phyloP scores from a whole-genome alignment of 1,140 invertebrate species.

The Habropoda laboriosa region DNA sequence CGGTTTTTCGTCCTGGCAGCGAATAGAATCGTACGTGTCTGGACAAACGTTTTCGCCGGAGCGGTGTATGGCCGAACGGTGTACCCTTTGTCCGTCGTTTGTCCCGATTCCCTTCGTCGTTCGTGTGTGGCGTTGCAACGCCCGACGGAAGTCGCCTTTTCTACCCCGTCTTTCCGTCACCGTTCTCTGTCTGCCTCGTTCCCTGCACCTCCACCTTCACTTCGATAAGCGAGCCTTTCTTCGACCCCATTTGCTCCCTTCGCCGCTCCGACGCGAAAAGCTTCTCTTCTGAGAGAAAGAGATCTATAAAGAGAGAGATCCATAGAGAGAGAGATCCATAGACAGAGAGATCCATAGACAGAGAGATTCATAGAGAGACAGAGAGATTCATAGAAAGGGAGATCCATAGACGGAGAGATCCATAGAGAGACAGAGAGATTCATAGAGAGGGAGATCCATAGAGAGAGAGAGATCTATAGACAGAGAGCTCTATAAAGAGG shows the following conservation, averaged over 20 bases:
- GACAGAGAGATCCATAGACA: no score
- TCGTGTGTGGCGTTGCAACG: neutral
- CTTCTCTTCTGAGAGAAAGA: no score
- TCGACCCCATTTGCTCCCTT: slow-evolving; percentile 5
- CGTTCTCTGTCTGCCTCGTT: neutral
- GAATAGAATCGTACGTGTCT: slow-evolving; percentile 51
- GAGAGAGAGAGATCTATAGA: no score
- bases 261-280: neutral
- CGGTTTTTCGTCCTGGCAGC: slow-evolving; percentile 43
- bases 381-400: no score
- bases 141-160: neutral
- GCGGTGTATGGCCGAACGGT: slow-evolving; percentile 11
- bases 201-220: no score
- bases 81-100: slow-evolving; percentile 54
- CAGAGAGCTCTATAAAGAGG: no score
- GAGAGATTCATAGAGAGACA: no score
- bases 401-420: no score
- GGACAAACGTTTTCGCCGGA: slow-evolving; percentile 42
- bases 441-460: no score
- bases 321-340: no score
- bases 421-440: no score
- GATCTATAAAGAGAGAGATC: no score
- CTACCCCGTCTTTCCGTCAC: neutral
- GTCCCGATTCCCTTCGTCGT: neutral
- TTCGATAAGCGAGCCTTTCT: slow-evolving; percentile 14